A percentile compares a stretch with the other conserved stretches of the same genome.
These are phyloP conservation scores for Ceriagrion tenellum DNA, from an alignment of 2,888 invertebrate species.

Conservation along the genomic window DNA sequence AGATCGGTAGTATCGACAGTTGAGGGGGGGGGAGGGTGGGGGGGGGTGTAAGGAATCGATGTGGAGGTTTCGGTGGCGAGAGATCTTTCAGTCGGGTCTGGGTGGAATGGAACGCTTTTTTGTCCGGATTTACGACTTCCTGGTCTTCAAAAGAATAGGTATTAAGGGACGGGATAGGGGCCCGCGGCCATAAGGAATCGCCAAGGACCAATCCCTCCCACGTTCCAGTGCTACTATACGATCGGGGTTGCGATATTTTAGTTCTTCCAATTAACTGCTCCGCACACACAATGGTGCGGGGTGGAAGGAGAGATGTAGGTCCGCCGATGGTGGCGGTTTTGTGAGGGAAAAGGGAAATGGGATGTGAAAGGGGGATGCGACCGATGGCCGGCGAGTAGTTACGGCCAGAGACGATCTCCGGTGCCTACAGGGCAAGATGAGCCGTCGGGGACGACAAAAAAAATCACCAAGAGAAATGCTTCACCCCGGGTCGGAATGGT, in stretches of 20 bases:
- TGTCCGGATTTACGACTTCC: background rate
- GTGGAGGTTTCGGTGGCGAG: background rate
- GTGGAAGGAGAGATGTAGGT: background rate
- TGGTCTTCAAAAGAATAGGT: slow-evolving; percentile 1
- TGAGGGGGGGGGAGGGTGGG: no score
- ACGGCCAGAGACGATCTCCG: background rate
- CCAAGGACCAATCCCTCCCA: background rate
- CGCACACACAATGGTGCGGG: background rate
- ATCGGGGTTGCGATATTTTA: background rate
- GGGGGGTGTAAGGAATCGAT: no score
- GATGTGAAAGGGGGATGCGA: background rate
- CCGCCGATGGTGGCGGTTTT: background rate
- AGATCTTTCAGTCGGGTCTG: background rate
- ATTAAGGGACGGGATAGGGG: background rate
- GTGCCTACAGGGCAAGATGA: no score
- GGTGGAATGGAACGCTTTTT: background rate
- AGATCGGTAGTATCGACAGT: no score
- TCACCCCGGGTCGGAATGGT: no score
- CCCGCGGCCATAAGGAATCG: background rate
- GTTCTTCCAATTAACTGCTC: background rate
- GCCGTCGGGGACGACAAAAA: no score
- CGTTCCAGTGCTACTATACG: background rate
- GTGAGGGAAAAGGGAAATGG: background rate
- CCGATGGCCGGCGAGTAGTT: background rate
- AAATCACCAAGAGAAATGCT: no score